Evolutionary conservation across 2,888 invertebrate genomes (phyloP).

Genomic region (Drosophila tripunctata): DNA sequence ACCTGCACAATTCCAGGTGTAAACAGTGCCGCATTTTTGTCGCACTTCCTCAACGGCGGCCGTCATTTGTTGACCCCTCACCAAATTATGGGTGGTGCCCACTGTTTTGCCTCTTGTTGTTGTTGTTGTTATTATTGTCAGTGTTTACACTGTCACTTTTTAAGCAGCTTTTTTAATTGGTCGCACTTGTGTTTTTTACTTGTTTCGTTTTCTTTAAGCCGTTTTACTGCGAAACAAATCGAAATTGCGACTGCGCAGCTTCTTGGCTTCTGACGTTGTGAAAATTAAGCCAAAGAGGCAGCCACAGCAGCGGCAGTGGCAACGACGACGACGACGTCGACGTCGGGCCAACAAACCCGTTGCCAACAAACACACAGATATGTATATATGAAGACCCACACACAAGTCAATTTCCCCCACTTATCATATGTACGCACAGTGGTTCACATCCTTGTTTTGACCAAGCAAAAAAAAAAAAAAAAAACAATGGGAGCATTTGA

Average conservation of each 20-base stretch:
- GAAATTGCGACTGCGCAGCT: constrained; percentile 66
- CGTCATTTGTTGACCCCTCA: constrained; percentile 16
- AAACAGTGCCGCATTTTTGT: constrained; percentile 74
- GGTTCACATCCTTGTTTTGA: too few relatives aligned
- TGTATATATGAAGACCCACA: too few relatives aligned
- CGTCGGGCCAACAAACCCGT: constrained; percentile 62
- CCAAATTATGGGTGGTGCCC: not conserved
- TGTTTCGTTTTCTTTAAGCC: not conserved
- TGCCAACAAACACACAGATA: constrained; percentile 41
- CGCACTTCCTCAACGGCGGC: constrained; percentile 39
- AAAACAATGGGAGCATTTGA: too few relatives aligned
- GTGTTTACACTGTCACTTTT: constrained; percentile 48
- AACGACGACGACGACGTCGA: not conserved
- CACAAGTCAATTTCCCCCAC: constrained; percentile 7
- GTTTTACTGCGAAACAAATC: constrained; percentile 22
- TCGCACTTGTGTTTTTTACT: constrained; percentile 36
- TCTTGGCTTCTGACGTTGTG: constrained; percentile 63
- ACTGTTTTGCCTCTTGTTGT: not conserved
- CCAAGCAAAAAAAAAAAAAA: too few relatives aligned
- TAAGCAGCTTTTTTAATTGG: constrained; percentile 38
- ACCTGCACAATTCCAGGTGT: constrained; percentile 77
- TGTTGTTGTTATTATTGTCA: not conserved
- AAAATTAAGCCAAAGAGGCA: constrained; percentile 37
- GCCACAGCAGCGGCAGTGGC: not conserved
- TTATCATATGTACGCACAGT: not conserved